Evolutionary conservation across 2,888 invertebrate species (phyloP).

Genomic region (Ypsolopha sequella): DNA sequence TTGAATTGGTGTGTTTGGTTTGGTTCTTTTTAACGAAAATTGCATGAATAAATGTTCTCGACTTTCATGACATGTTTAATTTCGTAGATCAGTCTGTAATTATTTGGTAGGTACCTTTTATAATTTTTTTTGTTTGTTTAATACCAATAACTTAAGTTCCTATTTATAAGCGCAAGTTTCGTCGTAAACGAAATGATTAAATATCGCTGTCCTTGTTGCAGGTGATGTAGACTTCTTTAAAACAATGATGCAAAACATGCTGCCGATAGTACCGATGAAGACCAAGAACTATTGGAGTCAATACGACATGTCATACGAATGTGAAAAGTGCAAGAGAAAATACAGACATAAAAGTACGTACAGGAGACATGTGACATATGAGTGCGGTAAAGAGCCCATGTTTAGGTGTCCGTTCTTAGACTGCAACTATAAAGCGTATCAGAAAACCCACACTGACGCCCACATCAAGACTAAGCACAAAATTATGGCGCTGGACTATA

Average conservation of each 20-base stretch:
- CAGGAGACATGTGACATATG: constrained; percentile 76
- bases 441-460: constrained; percentile 64
- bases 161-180: constrained; percentile 13
- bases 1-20: constrained; percentile 25
- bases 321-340: constrained; percentile 78
- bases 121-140: constrained; percentile 2
- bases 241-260: constrained; percentile 60
- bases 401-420: constrained; percentile 60
- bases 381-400: constrained; percentile 74
- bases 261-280: constrained; percentile 61
- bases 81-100: not conserved
- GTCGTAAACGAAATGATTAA: not conserved
- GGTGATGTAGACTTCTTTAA: constrained; percentile 66
- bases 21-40: constrained; percentile 42
- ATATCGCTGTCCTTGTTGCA: constrained; percentile 49
- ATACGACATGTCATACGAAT: constrained; percentile 61
- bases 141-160: not conserved
- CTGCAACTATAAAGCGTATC: constrained; percentile 62
- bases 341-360: constrained; percentile 82
- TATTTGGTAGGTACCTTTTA: constrained; percentile 13
- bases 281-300: constrained; percentile 64
- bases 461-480: constrained; percentile 66
- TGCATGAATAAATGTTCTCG: constrained; percentile 68
- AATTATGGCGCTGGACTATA: constrained; percentile 76
- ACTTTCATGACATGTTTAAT: constrained; percentile 19